These are phyloP conservation scores for Cepaea hortensis DNA, from an alignment of 2,888 invertebrate species.

Conservation along the genomic window DNA sequence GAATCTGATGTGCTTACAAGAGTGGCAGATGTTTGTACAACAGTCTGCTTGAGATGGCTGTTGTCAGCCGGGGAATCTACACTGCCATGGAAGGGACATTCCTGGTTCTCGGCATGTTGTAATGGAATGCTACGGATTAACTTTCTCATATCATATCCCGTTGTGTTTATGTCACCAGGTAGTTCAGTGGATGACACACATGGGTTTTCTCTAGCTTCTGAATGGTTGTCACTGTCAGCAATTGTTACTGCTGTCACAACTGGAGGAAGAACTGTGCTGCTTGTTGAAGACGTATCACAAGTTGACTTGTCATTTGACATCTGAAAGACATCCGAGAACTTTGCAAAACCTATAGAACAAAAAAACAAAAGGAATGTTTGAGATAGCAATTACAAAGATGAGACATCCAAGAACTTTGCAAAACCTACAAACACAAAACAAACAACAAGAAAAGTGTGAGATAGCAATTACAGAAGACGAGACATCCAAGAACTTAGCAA, in stretches of 20 bases:
- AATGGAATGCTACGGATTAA: not conserved
- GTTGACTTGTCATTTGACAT: not conserved
- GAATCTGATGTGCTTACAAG: not conserved
- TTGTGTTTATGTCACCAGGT: too few relatives aligned
- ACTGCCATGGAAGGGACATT: not conserved
- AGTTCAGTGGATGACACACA: too few relatives aligned
- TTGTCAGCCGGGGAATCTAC: not conserved
- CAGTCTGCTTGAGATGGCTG: not conserved
- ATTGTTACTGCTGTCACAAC: too few relatives aligned
- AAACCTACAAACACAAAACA: constrained; percentile 28
- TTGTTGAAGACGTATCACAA: not conserved
- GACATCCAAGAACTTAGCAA: constrained; percentile 44
- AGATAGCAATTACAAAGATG: not conserved
- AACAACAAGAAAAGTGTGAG: not conserved
- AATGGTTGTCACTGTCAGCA: not conserved
- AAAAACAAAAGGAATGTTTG: not conserved
- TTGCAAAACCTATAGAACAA: constrained; percentile 41
- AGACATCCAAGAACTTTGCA: constrained; percentile 45
- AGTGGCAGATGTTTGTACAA: not conserved
- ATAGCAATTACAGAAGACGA: not conserved
- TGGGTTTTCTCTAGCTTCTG: not conserved
- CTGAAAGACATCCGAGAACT: constrained; percentile 43
- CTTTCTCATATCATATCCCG: too few relatives aligned
- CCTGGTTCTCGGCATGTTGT: not conserved
- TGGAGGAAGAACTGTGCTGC: too few relatives aligned